Evolutionary conservation across 2,797 vertebrate genomes (phyloP), one percentile per base, ranked within the genome.

Genomic region (Otus scops): DNA sequence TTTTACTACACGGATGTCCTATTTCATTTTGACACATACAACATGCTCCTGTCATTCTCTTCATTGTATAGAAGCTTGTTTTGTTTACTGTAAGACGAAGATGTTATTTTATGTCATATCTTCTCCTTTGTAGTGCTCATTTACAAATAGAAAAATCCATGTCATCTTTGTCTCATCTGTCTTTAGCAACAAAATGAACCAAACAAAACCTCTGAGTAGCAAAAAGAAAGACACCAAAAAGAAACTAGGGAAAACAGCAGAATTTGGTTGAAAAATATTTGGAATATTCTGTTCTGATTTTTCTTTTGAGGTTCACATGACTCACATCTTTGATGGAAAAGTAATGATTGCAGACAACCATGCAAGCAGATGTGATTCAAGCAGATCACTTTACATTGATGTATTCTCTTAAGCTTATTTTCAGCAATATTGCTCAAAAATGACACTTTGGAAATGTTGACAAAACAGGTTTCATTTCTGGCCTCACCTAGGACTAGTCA

Each of bases 1-100:
- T 94, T 87, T 95, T 95, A 32, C 71, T 84, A 67, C 77, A 57
- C 0, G 7, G 64, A 87, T 50, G 71, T 88, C 68, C 90, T 89
- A 77, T 78, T 94, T 96, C 78, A 75, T 91, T 93, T 78, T 95
- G 96, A 95, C 93, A 92, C 48, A 32, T 60, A 68, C 74, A 88
- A 71, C 14, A 14, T 43, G 56, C 17, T 92, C 70, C 56, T 79
- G 54, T 53, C 94, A 67, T 79, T 84, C 56, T 63, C 56, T 75
- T 77, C 67, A 36, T 80, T 77, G 63, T 76, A 13, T 3, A 90
- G 59, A 50, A 38, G 24, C 51, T 94, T 67, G 65, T 78, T 95
- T 93, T 94, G 93, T 89, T 96, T 91, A 82, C 68, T 93, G n/a
- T n/a, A 64, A 89, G 51, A 59, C 5, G 2, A 30, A 88, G 68